Conservation (phyloP, 1,140 invertebrate genomes). For the Acromyrmex heyeri region DNA sequence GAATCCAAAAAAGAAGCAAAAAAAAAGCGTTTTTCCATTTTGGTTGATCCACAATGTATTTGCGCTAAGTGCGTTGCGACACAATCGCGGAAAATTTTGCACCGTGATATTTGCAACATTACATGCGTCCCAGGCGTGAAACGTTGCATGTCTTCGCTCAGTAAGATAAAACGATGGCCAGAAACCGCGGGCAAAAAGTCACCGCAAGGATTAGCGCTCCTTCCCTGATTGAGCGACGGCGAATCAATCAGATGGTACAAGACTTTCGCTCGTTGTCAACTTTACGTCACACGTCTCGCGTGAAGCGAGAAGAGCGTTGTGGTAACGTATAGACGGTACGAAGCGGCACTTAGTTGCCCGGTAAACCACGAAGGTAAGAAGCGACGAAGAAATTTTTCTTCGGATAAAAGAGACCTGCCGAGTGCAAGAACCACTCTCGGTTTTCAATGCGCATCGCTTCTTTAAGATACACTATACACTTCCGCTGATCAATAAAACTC, state of each 20-base stretch:
- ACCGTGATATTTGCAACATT: slow-evolving; percentile 30
- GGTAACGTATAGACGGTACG: slow-evolving; percentile 15
- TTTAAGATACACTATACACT: slow-evolving; percentile 33
- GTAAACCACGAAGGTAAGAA: slow-evolving; percentile 45
- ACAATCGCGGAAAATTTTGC: slow-evolving; percentile 7
- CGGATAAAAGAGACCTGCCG: slow-evolving; percentile 17
- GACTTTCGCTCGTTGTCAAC: slow-evolving; percentile 68
- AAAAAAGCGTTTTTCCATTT: neutral
- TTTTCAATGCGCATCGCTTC: slow-evolving; percentile 38
- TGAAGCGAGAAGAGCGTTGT: slow-evolving; percentile 47
- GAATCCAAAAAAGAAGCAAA: neutral
- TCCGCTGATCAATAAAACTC: slow-evolving; percentile 32
- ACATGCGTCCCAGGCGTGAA: slow-evolving; percentile 39
- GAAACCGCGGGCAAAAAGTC: slow-evolving; percentile 70
- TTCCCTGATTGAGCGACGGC: slow-evolving; percentile 46
- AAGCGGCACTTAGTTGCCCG: neutral
- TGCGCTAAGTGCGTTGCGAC: slow-evolving; percentile 18
- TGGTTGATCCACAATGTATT: neutral
- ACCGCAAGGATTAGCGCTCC: slow-evolving; percentile 57
- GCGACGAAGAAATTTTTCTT: slow-evolving; percentile 20
- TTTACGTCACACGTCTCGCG: slow-evolving; percentile 66
- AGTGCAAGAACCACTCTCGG: slow-evolving; percentile 26
- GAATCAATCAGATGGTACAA: slow-evolving; percentile 59
- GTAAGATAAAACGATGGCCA: slow-evolving; percentile 38
- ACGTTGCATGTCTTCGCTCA: slow-evolving; percentile 47